phyloP scores from a whole-genome alignment of 2,797 vertebrate genomes.

The Poecile montanus region DNA sequence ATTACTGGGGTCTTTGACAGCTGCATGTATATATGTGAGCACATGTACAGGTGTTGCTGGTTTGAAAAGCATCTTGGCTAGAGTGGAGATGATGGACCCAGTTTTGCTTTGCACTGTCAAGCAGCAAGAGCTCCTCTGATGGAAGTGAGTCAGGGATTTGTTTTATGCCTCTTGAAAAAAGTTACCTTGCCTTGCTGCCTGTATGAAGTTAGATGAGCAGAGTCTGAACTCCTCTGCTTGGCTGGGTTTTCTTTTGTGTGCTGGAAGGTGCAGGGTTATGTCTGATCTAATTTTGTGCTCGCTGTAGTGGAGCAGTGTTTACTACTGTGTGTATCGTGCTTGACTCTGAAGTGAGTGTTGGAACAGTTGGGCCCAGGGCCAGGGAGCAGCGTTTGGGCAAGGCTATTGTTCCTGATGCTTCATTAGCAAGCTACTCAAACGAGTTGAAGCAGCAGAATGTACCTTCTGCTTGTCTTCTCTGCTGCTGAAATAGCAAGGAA shows the following conservation, averaged over 20 bases:
- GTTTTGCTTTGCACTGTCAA: background rate
- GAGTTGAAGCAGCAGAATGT: background rate
- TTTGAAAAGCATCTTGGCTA: background rate
- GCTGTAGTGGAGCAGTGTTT: background rate
- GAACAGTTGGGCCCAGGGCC: background rate
- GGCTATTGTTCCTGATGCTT: background rate
- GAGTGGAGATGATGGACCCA: background rate
- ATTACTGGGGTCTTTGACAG: background rate
- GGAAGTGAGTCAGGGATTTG: background rate
- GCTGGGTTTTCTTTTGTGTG: rapidly evolving
- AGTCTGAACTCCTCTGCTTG: background rate
- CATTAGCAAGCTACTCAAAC: background rate
- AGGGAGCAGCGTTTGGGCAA: background rate
- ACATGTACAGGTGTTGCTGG: rapidly evolving
- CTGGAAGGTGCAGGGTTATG: background rate
- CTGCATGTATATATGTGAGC: rapidly evolving
- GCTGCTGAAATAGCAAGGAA: background rate
- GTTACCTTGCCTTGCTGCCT: background rate
- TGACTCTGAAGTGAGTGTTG: background rate
- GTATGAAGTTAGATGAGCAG: rapidly evolving
- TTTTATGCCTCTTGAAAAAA: background rate
- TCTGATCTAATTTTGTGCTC: background rate
- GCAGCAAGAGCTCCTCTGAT: background rate
- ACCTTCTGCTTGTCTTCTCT: background rate
- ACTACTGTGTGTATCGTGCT: rapidly evolving